These are phyloP conservation scores for Helicolenus hilgendorfi DNA, from an alignment of 2,797 vertebrate species.

Conservation along the genomic window DNA sequence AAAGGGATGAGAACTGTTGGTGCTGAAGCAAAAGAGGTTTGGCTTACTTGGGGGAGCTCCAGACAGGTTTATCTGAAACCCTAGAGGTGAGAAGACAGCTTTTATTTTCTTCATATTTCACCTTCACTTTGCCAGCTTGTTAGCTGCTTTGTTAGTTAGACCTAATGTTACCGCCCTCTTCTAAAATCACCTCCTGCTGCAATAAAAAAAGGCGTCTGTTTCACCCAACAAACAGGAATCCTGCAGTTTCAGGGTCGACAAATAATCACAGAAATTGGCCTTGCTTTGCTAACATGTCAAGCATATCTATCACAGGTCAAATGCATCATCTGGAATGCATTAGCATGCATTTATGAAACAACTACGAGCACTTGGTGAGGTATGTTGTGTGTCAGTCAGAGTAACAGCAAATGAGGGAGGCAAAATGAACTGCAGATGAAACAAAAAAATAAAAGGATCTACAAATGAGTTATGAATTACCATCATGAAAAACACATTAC, in stretches of 20 bases:
- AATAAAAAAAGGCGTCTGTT: neutral
- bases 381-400: slow-evolving; percentile 2
- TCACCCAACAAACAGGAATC: neutral
- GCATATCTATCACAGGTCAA: slow-evolving; percentile 26
- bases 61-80: slow-evolving; percentile 96
- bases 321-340: slow-evolving; percentile 62
- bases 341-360: slow-evolving; percentile 48
- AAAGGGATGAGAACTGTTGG: slow-evolving; percentile 83
- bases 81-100: slow-evolving; percentile 93
- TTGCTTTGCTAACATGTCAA: slow-evolving; percentile 50
- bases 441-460: neutral
- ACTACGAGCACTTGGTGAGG: slow-evolving; percentile 21
- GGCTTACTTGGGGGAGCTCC: slow-evolving; percentile 94
- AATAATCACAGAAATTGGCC: slow-evolving; percentile 66
- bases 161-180: neutral
- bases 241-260: slow-evolving; percentile 1
- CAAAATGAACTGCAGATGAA: slow-evolving; percentile 15
- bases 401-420: slow-evolving; percentile 1
- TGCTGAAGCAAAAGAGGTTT: slow-evolving; percentile 87
- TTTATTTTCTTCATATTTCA: slow-evolving; percentile 78
- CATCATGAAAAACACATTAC: neutral
- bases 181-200: neutral
- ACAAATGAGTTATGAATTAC: neutral
- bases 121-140: slow-evolving; percentile 21
- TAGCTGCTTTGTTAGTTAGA: slow-evolving; percentile 21